These are phyloP conservation scores for Pyrrhura leucotis DNA, from an alignment of 2,797 vertebrate species.

Conservation along the genomic window DNA sequence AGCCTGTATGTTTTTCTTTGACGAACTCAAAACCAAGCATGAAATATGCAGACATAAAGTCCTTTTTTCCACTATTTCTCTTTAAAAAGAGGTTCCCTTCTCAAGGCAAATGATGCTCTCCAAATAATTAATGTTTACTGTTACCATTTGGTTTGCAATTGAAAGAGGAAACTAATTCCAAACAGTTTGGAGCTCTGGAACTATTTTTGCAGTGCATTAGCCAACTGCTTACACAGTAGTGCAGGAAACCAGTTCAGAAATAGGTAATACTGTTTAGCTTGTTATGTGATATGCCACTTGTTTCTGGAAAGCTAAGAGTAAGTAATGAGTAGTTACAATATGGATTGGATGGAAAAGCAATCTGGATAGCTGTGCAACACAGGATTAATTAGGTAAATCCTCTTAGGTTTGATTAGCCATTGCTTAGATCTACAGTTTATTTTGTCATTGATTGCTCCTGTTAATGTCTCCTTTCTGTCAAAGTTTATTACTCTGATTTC, in stretches of 20 bases:
- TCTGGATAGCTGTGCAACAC: conserved; percentile 54
- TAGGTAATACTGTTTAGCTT: conserved; percentile 28
- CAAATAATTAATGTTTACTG: not conserved
- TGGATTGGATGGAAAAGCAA: conserved; percentile 11
- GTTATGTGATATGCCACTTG: conserved; percentile 2
- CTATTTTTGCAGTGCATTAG: not conserved
- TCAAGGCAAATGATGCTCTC: not conserved
- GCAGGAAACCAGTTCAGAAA: conserved; percentile 1
- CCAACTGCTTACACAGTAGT: not conserved
- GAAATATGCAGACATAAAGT: not conserved
- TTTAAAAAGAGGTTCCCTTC: not conserved
- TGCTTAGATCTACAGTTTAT: conserved; percentile 45
- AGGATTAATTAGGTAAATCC: conserved; percentile 75
- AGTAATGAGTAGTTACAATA: conserved; percentile 51
- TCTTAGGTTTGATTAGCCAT: conserved; percentile 71
- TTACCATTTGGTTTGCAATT: not conserved
- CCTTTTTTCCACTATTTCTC: not conserved
- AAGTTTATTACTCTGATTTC: conserved; percentile 18
- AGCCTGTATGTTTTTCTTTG: not conserved
- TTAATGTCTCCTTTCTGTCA: conserved; percentile 23
- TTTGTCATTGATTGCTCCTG: conserved; percentile 43
- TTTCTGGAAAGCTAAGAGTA: conserved; percentile 62
- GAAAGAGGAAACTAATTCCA: not conserved
- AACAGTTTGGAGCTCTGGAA: not conserved
- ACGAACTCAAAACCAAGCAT: not conserved